Conservation (phyloP, 2,113 vertebrate genomes). For the Plecturocebus donacophilus region DNA sequence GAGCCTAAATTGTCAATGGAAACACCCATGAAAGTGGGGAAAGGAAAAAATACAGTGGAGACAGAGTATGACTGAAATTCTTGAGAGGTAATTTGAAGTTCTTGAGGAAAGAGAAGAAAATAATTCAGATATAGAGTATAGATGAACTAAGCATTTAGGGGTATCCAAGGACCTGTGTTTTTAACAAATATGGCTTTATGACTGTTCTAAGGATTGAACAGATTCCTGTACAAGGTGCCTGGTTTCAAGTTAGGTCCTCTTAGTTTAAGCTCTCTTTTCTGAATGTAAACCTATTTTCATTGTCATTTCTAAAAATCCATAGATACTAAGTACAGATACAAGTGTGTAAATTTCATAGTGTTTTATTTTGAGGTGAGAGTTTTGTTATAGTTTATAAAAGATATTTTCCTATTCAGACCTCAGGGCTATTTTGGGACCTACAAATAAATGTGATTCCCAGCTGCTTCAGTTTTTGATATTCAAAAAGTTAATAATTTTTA, state of each 20-base stretch:
- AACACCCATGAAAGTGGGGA: background rate
- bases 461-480: conserved; percentile 23
- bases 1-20: background rate
- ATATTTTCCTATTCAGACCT: conserved; percentile 66
- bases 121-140: background rate
- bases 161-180: no score
- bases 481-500: background rate
- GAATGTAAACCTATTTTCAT: conserved; percentile 14
- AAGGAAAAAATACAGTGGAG: background rate
- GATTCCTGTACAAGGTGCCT: background rate
- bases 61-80: background rate
- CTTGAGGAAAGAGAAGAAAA: background rate
- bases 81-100: background rate
- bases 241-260: background rate
- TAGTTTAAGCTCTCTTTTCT: background rate
- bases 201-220: rapidly evolving
- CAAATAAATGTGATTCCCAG: background rate
- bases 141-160: no score
- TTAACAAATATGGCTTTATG: background rate
- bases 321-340: background rate
- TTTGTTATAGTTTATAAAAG: conserved; percentile 62
- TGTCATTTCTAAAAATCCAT: background rate
- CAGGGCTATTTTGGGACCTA: conserved; percentile 53
- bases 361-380: conserved; percentile 54
- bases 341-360: background rate